A percentile compares a stretch with the other conserved stretches of the same genome.
phyloP scores from a whole-genome alignment of 2,113 vertebrate genomes.

The Thalassarche chlororhynchos region DNA sequence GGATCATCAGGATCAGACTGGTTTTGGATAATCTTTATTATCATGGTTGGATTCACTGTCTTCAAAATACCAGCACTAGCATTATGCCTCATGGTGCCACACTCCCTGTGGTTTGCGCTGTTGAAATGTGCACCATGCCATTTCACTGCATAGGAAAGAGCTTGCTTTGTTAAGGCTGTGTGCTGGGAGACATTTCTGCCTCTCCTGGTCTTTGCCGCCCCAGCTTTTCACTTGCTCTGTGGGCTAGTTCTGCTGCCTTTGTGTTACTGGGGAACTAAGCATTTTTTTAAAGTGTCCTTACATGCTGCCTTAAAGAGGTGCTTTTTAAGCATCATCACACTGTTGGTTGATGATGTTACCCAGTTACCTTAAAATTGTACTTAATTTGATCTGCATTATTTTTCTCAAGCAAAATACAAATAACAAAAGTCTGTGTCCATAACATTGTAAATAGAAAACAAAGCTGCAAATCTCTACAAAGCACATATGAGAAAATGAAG shows the following conservation, averaged over 20 bases:
- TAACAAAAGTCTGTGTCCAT: not conserved
- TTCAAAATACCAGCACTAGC: not conserved
- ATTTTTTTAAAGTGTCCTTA: not conserved
- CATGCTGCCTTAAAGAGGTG: not conserved
- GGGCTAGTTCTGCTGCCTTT: not conserved
- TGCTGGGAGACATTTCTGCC: not conserved
- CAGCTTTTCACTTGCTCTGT: not conserved
- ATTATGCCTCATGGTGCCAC: accelerated
- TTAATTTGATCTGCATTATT: not conserved
- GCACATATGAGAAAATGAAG: not conserved
- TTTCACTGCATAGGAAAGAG: not conserved
- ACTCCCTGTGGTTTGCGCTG: accelerated
- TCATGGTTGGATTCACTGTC: not conserved
- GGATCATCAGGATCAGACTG: not conserved
- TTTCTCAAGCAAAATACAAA: not conserved
- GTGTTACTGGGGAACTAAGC: not conserved
- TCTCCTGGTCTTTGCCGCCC: not conserved
- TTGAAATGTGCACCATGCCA: not conserved
- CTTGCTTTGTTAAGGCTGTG: not conserved
- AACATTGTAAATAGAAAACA: not conserved
- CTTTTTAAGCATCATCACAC: not conserved
- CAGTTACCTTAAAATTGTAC: not conserved
- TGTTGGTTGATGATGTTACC: not conserved
- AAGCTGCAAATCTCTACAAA: not conserved
- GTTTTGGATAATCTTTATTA: not conserved